Evolutionary conservation across 1,140 invertebrate species (phyloP).

Genomic region (Ephestia elutella): DNA sequence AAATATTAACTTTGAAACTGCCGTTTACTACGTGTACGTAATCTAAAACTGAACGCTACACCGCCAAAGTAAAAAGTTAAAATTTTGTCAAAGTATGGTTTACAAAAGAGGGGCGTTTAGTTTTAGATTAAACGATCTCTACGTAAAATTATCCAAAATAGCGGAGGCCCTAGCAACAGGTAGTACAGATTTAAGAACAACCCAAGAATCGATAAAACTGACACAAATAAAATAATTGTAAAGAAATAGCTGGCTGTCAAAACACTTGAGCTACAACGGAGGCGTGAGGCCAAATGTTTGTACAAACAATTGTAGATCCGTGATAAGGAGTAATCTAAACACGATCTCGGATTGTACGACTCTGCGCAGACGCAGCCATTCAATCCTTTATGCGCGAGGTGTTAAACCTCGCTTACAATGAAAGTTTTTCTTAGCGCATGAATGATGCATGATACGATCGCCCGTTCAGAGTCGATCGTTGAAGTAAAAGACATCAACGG

Average conservation of each 20-base stretch:
- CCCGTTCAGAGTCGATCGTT: background rate
- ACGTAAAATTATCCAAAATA: too few species aligned
- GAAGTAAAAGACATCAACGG: background rate
- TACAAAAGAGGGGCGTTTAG: too few species aligned
- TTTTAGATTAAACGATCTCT: too few species aligned
- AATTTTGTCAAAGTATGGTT: too few species aligned
- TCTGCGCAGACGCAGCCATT: constrained; percentile 29
- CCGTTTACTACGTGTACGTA: too few species aligned
- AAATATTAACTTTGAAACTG: too few species aligned
- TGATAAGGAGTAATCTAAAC: constrained; percentile 25
- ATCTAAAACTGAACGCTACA: too few species aligned
- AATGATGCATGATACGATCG: background rate
- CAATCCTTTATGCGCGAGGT: constrained; percentile 29
- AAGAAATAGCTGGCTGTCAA: background rate
- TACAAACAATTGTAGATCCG: constrained; percentile 24
- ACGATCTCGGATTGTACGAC: constrained; percentile 18
- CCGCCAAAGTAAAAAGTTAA: too few species aligned
- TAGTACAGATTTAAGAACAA: background rate
- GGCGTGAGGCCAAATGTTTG: constrained; percentile 10
- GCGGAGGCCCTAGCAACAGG: too few species aligned
- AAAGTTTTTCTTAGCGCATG: constrained; percentile 5
- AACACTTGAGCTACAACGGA: background rate
- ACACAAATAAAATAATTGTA: background rate
- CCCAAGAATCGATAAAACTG: background rate
- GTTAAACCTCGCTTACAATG: constrained; percentile 29